Percentiles rank a stretch among this genome's conserved stretches.
Evolutionary conservation across 2,888 invertebrate genomes (phyloP).

Genomic region (Epirrhoe alternata): DNA sequence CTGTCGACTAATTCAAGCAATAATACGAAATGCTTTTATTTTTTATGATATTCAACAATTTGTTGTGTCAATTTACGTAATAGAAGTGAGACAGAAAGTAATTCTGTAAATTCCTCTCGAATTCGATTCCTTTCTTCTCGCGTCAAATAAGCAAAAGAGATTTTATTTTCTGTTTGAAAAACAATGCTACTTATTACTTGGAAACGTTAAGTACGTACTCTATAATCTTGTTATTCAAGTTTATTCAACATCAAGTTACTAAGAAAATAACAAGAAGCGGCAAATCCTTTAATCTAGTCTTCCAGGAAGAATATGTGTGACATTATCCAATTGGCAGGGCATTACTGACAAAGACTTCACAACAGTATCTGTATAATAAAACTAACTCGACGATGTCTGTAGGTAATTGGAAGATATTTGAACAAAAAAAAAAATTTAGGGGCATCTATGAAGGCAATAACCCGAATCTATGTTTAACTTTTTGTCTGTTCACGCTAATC

Average conservation of each 20-base stretch:
- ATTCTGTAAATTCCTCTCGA: slow-evolving; percentile 12
- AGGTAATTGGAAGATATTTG: too few relatives aligned
- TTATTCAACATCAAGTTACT: slow-evolving; percentile 11
- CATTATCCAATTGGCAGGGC: slow-evolving; percentile 5
- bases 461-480: too few relatives aligned
- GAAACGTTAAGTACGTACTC: not conserved
- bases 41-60: not conserved
- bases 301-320: slow-evolving; percentile 1
- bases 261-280: slow-evolving; percentile 12
- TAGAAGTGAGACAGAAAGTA: slow-evolving; percentile 7
- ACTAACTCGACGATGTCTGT: too few relatives aligned
- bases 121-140: too few relatives aligned
- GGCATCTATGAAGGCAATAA: too few relatives aligned
- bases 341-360: not conserved
- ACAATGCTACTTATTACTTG: slow-evolving; percentile 1
- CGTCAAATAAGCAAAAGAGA: slow-evolving; percentile 19
- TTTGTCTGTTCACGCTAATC: too few relatives aligned
- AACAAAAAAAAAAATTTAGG: too few relatives aligned
- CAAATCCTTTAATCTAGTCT: slow-evolving; percentile 3
- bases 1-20: too few relatives aligned
- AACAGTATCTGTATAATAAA: too few relatives aligned
- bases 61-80: slow-evolving; percentile 4
- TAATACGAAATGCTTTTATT: too few relatives aligned
- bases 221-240: slow-evolving; percentile 14
- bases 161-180: slow-evolving; percentile 8